Evolutionary conservation across 1,140 invertebrate species (phyloP).

Genomic region (Lepidostoma basale): DNA sequence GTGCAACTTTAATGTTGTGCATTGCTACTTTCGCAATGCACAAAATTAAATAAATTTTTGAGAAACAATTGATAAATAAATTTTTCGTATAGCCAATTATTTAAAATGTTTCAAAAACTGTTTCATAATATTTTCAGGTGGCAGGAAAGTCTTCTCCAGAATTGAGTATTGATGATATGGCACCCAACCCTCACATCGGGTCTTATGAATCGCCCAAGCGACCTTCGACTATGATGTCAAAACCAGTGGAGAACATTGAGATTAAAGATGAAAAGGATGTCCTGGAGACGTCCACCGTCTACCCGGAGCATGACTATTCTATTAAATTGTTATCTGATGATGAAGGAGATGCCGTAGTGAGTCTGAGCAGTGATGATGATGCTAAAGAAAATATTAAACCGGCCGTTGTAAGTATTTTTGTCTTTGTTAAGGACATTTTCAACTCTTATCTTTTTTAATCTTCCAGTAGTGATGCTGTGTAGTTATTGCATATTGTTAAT

Average conservation of each 20-base stretch:
- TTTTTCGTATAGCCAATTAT: no score
- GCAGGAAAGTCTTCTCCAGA: constrained; percentile 14
- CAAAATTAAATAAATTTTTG: no score
- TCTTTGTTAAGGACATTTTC: no score
- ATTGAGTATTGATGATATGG: constrained; percentile 33
- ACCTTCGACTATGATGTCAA: no score
- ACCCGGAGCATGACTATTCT: not conserved
- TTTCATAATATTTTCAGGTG: not conserved
- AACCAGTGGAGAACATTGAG: no score
- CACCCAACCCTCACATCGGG: constrained; percentile 25
- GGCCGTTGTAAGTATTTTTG: not conserved
- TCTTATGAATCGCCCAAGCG: no score
- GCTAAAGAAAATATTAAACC: constrained; percentile 41
- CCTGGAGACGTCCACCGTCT: not conserved
- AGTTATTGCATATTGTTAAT: no score
- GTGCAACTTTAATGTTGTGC: no score
- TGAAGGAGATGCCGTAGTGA: constrained; percentile 49
- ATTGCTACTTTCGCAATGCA: no score
- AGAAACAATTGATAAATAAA: no score
- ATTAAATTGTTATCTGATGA: not conserved
- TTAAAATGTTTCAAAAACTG: no score
- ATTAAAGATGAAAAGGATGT: not conserved
- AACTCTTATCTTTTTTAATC: not conserved
- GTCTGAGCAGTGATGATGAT: constrained; percentile 55
- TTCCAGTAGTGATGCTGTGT: not conserved